phyloP scores from a whole-genome alignment of 2,888 invertebrate genomes.

The Tupiocoris notatus region DNA sequence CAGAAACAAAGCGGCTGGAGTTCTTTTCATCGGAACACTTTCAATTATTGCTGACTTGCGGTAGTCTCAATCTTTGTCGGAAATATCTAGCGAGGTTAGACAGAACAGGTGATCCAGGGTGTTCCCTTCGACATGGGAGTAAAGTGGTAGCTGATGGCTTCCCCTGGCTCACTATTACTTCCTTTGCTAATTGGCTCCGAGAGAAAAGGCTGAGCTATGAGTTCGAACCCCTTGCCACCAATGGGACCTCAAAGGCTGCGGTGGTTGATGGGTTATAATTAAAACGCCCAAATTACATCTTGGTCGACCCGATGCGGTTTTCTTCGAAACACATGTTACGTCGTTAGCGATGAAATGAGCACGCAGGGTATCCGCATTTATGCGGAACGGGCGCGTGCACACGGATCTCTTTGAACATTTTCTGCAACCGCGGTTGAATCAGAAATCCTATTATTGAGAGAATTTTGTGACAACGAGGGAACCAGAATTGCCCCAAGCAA shows the following conservation, averaged over 20 bases:
- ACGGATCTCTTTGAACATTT: too few species aligned
- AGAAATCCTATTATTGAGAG: too few species aligned
- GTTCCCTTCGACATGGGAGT: background rate
- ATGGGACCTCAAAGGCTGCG: too few species aligned
- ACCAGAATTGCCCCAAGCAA: too few species aligned
- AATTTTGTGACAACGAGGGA: too few species aligned
- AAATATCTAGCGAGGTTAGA: background rate
- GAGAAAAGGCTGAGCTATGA: background rate
- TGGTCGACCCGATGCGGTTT: conserved; percentile 18
- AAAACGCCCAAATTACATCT: conserved; percentile 23
- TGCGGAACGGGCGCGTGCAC: too few species aligned
- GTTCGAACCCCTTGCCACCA: background rate
- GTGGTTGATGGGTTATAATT: background rate
- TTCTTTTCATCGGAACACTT: background rate
- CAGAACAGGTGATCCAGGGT: background rate
- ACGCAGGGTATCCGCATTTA: too few species aligned
- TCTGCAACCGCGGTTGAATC: too few species aligned
- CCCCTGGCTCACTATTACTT: background rate
- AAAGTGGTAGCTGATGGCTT: too few species aligned
- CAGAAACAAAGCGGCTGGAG: background rate
- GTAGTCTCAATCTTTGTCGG: background rate
- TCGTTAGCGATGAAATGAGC: background rate
- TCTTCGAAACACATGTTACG: conserved; percentile 20
- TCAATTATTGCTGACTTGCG: background rate
- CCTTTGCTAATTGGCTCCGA: background rate